Evolutionary conservation across 2,888 invertebrate species (phyloP), one percentile per base, ranked within the genome.

Genomic region (Drosophila macrospina): DNA sequence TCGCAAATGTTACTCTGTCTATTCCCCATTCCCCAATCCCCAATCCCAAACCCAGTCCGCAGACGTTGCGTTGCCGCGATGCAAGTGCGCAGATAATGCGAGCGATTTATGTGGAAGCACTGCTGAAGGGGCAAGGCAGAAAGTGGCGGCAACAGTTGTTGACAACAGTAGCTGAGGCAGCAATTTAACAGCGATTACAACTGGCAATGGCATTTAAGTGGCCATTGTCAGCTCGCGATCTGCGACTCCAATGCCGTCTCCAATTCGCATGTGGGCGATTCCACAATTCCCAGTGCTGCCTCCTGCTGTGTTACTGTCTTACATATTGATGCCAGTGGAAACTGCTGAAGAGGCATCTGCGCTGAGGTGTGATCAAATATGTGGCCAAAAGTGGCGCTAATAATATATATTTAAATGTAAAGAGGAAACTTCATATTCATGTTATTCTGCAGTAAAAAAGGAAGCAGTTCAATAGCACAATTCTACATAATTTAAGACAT

Each of bases 141-240:
- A n/a, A 10, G 8, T 20, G 59, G 55, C 42, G 50, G 28, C 28
- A 20, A 20, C 20, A 45, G 52, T 50, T 68, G 75, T 65, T 69
- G 75, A 67, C 69, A 80, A 74, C 74, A 62, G 69, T 67, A 78
- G 74, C 72, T 37, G 67, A 45, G 71, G 78, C 86, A 78, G 86
- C 88, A 86, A 86, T 86, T 88, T 89, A 89, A 84, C 69, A 80
- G 76, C 88, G 88, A 88, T 89, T 86, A 86, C 89, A 88, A 72
- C 86, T 70, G 72, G 67, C 80, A 84, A 83, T 89, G 83, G 86
- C 78, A 86, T 88, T 86, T 89, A 86, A 86, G 88, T 88, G 80
- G 88, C 88, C 89, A 86, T 89, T 86, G 85, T 88, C 82, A 75
- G 60, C 54, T 42, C 50, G 79, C 72, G 83, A 86, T 88, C 89